phyloP scores from a whole-genome alignment of 2,797 vertebrate genomes.

The Gambelia wislizenii region DNA sequence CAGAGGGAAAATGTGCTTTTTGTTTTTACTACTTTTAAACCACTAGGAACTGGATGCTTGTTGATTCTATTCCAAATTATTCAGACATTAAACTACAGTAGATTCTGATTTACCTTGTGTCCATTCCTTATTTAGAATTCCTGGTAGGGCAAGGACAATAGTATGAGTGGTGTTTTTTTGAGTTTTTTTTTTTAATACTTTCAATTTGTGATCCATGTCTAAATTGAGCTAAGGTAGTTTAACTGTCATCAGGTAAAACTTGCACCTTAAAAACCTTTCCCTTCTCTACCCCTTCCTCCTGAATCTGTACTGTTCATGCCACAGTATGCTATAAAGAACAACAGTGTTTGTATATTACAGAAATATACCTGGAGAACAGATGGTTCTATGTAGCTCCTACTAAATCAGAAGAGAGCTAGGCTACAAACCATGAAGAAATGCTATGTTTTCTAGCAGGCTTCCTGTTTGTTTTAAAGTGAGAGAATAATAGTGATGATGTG shows the following conservation, averaged over 20 bases:
- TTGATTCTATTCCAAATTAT: neutral
- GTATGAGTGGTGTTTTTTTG: neutral
- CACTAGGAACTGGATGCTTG: neutral
- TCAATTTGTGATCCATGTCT: neutral
- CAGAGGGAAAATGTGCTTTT: neutral
- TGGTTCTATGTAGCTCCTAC: neutral
- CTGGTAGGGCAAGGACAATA: neutral
- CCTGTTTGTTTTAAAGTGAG: neutral
- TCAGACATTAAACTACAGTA: neutral
- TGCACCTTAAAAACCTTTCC: neutral
- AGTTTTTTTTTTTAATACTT: neutral
- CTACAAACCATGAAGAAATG: neutral
- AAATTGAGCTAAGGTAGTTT: neutral
- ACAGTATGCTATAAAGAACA: neutral
- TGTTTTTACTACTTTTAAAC: neutral
- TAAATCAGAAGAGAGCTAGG: too few relatives aligned
- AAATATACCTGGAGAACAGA: neutral
- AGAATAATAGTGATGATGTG: neutral
- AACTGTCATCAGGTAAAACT: neutral
- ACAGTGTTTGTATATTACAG: neutral
- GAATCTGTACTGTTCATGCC: neutral
- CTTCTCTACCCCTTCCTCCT: too few relatives aligned
- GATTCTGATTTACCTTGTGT: neutral
- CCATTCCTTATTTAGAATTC: neutral
- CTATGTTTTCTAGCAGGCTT: neutral